Evolutionary conservation across 1,140 invertebrate species (phyloP).

Genomic region (Macrocentrus cingulum): DNA sequence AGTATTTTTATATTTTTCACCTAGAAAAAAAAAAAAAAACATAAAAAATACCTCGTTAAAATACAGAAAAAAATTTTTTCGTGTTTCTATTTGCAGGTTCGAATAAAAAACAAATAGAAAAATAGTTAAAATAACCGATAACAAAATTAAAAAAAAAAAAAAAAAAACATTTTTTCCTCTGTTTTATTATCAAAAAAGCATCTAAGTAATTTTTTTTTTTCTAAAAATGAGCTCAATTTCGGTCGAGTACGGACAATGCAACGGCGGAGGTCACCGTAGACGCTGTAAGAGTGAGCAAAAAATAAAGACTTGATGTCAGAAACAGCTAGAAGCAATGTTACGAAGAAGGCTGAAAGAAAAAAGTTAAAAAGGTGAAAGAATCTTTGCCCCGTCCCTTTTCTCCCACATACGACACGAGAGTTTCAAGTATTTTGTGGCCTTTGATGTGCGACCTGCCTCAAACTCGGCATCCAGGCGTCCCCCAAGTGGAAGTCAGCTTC

Average conservation of each 20-base stretch:
- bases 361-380: slow-evolving; percentile 7
- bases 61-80: too few species aligned
- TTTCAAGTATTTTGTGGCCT: slow-evolving; percentile 56
- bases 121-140: too few species aligned
- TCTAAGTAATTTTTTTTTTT: too few species aligned
- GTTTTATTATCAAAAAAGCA: too few species aligned
- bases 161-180: too few species aligned
- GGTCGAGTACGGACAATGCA: slow-evolving; percentile 40
- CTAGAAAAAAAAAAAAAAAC: slow-evolving; percentile 15
- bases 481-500: slow-evolving; percentile 41
- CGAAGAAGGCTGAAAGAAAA: neutral
- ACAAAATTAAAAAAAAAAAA: too few species aligned
- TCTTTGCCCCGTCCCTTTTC: too few species aligned
- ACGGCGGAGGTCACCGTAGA: slow-evolving; percentile 47
- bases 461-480: slow-evolving; percentile 34
- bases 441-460: slow-evolving; percentile 53
- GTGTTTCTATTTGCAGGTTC: too few species aligned
- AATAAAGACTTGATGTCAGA: slow-evolving; percentile 6
- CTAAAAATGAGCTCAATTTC: slow-evolving; percentile 52
- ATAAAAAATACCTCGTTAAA: too few species aligned
- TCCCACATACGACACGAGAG: too few species aligned
- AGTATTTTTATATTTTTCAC: too few species aligned
- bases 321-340: slow-evolving; percentile 18
- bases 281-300: slow-evolving; percentile 9
- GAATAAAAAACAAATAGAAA: slow-evolving; percentile 4